phyloP scores from a whole-genome alignment of 2,113 vertebrate species.

The Caranx ignobilis region DNA sequence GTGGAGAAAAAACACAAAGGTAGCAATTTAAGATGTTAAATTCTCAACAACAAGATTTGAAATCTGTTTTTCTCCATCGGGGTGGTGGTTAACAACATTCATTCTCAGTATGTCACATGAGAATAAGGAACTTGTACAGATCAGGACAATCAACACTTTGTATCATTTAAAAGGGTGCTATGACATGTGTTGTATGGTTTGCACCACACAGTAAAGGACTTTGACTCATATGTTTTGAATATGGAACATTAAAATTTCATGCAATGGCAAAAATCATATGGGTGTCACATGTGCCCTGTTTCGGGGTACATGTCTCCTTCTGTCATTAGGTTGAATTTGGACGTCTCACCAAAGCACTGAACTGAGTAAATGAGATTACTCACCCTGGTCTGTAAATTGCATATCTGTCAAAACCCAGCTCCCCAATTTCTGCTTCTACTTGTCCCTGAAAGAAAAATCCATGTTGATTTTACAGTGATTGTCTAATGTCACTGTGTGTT shows the following conservation, averaged over 20 bases:
- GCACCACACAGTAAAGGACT: not conserved
- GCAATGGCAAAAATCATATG: not conserved
- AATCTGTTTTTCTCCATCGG: not conserved
- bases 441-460: conserved; percentile 86
- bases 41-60: not conserved
- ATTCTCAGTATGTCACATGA: not conserved
- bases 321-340: not conserved
- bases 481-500: not conserved
- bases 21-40: not conserved
- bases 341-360: not conserved
- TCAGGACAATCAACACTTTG: not conserved
- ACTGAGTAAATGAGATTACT: conserved; percentile 67
- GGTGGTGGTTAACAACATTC: not conserved
- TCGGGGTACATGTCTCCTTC: not conserved
- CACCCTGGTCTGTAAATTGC: conserved; percentile 92
- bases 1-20: conserved; percentile 15
- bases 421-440: conserved; percentile 85
- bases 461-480: not conserved
- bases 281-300: not conserved
- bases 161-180: not conserved
- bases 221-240: not conserved
- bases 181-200: not conserved
- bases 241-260: conserved; percentile 3
- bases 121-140: not conserved
- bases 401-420: conserved; percentile 85